Base-by-base conservation (phyloP, 1,140 invertebrate species). In the Sminthurides bifidus region DNA sequence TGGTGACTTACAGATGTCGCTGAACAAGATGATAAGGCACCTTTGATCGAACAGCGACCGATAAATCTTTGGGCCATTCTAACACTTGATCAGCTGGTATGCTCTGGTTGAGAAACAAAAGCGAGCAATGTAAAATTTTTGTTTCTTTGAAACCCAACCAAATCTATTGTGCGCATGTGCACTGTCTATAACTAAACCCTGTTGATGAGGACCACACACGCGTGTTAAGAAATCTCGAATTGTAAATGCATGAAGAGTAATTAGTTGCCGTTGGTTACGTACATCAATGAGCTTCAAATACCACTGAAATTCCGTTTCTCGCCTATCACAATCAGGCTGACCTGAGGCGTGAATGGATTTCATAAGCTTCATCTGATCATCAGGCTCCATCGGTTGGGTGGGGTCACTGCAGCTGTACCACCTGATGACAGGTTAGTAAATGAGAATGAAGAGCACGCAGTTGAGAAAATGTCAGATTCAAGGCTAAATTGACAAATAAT, bases 291-390 rank as follows among this genome's bases (percentile, higher is more conserved):
- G 57, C 30, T 45, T 24, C 40, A 35, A 33, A 30, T 64, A 64
- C 14, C 59, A 43, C 10, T 45, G 23, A 5, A 58, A 19, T 21
- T 61, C 56, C 19, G 58, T 38, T 2, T 60, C 29, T 5, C 41
- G 37, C 8, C 54, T 52, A 2, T 52, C 46, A 14, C 5, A 21
- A 6, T n/a, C 3, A 24, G 2, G 3, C 19, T 27, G 10, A 19
- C 10, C 15, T n/a, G 41, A 38, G n/a, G 49, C n/a, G 8, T 58
- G 59, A 12, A 65, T 52, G 10, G 71, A 59, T 2, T 69, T 52
- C 8, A 68, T 59, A 2, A 66, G 58, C 45, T 70, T 52, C 12
- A 63, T 29, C 40, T 68, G 62, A 17, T 64, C 37, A 31, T 62
- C 59, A 10, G 62, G 61, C 15, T 29, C 17, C 8, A 62, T 4